Evolutionary conservation across 2,113 vertebrate genomes (phyloP), one percentile per base, ranked within the genome.

Genomic region (Isichthys henryi): DNA sequence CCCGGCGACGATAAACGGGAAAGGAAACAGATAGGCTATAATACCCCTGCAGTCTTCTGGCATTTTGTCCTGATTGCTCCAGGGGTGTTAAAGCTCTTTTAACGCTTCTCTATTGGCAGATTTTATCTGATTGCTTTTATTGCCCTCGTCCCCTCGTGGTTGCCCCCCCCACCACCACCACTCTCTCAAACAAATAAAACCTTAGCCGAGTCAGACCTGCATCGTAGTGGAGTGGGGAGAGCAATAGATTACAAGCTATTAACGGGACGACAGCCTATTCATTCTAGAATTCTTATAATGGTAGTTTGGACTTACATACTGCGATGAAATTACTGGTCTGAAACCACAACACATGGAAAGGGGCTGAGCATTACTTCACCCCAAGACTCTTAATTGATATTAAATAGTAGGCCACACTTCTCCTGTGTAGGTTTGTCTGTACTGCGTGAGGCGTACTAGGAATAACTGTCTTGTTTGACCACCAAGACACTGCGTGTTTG

Each of bases 201-300:
- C 93, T 92, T 49, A 50, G 88, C 90, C 87, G 89, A 90, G 80
- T 82, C 56, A 35, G 88, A 91, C 85, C 0, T 45, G 50, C 11
- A 87, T 93, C 89, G 82, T 92, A 89, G 88, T 87, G 89, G 89
- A 88, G 90, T 43, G 35, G 35, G n/a, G 70, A 88, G 48, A 35
- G 88, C 93, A 93, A 94, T 94, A 94, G 90, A 92, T 91, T 91
- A 93, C 93, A 92, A 90, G 93, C 93, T 94, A 95, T 95, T 95
- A 94, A 94, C 90, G 90, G 58, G 77, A 86, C 11, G 5, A 5
- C 21, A 85, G 48, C 9, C 83, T 85, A 46, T 23, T 85, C 5
- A 27, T 23, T n/a, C 83, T 85, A n/a, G 83, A 85, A n/a, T 23
- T 23, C n/a, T 50, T 85, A 48, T 48, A 49, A 85, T 48, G 70